Evolutionary conservation across 2,113 vertebrate genomes (phyloP).

Genomic region (Cairina moschata): DNA sequence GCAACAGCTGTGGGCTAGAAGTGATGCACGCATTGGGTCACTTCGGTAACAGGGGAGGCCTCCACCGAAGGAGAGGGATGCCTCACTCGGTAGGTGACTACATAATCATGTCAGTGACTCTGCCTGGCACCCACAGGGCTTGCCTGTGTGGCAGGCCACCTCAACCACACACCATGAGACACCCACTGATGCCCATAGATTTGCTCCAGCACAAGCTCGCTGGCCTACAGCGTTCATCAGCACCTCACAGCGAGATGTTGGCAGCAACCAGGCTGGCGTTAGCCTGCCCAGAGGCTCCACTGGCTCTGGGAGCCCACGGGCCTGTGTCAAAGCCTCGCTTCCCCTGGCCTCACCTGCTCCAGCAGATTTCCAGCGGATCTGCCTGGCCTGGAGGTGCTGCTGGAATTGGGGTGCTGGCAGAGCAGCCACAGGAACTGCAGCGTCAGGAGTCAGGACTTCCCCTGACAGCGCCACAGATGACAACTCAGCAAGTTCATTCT

Average conservation of each 20-base stretch:
- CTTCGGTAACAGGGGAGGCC: not conserved
- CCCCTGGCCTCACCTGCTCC: not conserved
- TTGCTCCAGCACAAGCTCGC: not conserved
- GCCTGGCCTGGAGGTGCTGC: not conserved
- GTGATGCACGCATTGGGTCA: not conserved
- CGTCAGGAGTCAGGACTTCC: constrained; percentile 76
- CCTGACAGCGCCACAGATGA: constrained; percentile 50
- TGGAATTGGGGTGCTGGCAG: constrained; percentile 33
- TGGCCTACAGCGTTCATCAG: not conserved
- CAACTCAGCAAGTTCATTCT: constrained; percentile 76
- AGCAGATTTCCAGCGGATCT: not conserved
- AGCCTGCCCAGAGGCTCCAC: not conserved
- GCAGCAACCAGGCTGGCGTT: not conserved
- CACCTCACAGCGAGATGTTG: not conserved
- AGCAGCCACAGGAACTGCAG: constrained; percentile 40
- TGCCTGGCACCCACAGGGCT: not conserved
- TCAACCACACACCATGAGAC: not conserved
- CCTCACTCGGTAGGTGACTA: not conserved
- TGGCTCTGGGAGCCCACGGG: rapidly evolving
- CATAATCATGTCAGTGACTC: not conserved
- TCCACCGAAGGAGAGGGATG: not conserved
- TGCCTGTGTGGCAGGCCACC: not conserved
- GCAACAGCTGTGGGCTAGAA: not conserved
- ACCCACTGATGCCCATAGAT: rapidly evolving
- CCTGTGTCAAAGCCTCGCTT: not conserved